A percentile compares a stretch with the other conserved stretches of the same genome.
Conservation (phyloP, 2,888 invertebrate species). For the Cerastis leucographa region DNA sequence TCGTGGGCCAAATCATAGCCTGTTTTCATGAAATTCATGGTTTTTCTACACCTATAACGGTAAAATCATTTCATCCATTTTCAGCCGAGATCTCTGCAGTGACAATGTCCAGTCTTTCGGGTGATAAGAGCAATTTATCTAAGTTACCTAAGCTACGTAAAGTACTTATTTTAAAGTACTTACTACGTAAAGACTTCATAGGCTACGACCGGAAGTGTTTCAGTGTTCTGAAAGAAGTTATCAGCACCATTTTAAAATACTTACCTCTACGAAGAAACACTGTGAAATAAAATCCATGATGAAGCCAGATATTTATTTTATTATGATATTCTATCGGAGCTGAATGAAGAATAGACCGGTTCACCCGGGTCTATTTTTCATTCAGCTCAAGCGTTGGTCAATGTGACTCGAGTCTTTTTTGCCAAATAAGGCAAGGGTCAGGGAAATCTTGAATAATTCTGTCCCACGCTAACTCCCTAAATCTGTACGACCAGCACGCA, state of each 20-base stretch:
- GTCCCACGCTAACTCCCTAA: not conserved
- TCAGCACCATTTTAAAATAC: not conserved
- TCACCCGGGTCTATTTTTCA: not conserved
- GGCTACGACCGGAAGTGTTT: not conserved
- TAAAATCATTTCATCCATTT: constrained; percentile 14
- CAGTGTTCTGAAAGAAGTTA: not conserved
- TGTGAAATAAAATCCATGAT: not conserved
- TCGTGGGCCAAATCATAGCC: constrained; percentile 6
- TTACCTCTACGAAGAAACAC: not conserved
- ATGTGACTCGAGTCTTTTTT: not conserved
- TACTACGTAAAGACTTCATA: not conserved
- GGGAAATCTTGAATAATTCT: not conserved
- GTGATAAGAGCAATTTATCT: not conserved
- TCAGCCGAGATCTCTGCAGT: not conserved
- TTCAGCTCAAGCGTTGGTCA: not conserved
- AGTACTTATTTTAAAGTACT: not conserved
- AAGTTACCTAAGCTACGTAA: not conserved
- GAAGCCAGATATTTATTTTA: not conserved
- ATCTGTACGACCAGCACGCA: not conserved
- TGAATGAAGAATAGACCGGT: not conserved
- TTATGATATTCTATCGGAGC: not conserved
- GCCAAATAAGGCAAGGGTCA: not conserved
- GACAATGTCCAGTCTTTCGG: not conserved
- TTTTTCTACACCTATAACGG: constrained; percentile 16
- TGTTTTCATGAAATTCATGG: constrained; percentile 37